A percentile compares a stretch with the other conserved stretches of the same genome.
Evolutionary conservation across 1,140 invertebrate species (phyloP).

Genomic region (Pseudomyrmex sp.): DNA sequence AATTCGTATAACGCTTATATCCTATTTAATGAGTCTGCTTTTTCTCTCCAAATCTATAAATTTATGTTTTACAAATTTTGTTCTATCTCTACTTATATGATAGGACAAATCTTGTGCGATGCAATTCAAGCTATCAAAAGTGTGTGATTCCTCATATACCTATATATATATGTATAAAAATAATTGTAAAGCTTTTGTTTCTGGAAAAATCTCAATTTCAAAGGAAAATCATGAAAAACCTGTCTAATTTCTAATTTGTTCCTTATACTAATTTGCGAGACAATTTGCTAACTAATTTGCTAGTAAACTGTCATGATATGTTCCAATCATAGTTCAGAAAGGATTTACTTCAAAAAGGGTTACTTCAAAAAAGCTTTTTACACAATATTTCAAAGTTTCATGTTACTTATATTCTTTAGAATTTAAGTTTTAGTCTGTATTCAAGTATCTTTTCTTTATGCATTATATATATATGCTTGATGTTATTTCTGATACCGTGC

Average conservation of each 20-base stretch:
- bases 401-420: too few species aligned
- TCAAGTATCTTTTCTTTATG: slow-evolving; percentile 61
- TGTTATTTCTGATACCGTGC: slow-evolving; percentile 55
- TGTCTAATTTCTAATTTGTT: slow-evolving; percentile 12
- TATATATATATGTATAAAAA: not conserved
- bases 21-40: too few species aligned
- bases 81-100: not conserved
- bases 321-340: not conserved
- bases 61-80: not conserved
- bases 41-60: too few species aligned
- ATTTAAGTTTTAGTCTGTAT: slow-evolving; percentile 33
- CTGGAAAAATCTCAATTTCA: not conserved
- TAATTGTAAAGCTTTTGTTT: not conserved
- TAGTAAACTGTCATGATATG: too few species aligned
- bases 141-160: too few species aligned
- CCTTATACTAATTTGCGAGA: slow-evolving; percentile 74
- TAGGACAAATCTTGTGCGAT: not conserved
- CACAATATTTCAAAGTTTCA: too few species aligned
- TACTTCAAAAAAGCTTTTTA: too few species aligned
- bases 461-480: slow-evolving; percentile 55
- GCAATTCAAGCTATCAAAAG: too few species aligned
- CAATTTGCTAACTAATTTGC: too few species aligned
- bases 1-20: too few species aligned
- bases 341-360: not conserved
- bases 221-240: not conserved